Conservation (phyloP, 1,140 invertebrate species). For the Aphaenogaster ashmeadi region DNA sequence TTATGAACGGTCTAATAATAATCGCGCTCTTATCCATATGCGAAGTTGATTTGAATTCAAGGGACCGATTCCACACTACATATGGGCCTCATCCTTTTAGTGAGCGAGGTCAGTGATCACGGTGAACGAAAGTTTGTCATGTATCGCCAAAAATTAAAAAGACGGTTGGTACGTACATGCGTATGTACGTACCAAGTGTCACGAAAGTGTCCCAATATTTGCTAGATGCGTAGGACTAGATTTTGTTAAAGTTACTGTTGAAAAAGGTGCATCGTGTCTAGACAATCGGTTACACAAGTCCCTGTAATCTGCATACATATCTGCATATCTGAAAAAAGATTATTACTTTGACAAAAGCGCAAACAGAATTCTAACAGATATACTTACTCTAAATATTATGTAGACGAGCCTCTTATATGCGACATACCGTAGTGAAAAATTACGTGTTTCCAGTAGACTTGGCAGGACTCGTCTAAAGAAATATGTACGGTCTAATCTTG, state of each 20-base stretch:
- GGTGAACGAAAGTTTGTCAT: slow-evolving; percentile 56
- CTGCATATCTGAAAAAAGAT: not conserved
- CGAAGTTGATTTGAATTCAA: slow-evolving; percentile 77
- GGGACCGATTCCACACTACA: slow-evolving; percentile 44
- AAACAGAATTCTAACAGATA: not conserved
- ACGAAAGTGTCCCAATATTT: slow-evolving; percentile 4
- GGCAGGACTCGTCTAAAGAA: slow-evolving; percentile 79
- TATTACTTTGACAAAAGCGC: not conserved
- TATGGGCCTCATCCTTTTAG: slow-evolving; percentile 66
- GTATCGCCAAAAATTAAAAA: slow-evolving; percentile 11
- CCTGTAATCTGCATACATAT: not conserved
- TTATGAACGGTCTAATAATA: slow-evolving; percentile 83
- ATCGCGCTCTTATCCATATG: slow-evolving; percentile 78
- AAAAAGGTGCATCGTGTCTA: not conserved
- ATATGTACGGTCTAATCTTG: slow-evolving; percentile 97
- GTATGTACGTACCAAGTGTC: not conserved
- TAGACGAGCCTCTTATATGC: not conserved
- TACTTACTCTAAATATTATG: not conserved
- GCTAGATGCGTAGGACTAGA: not conserved
- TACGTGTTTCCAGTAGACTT: slow-evolving; percentile 43
- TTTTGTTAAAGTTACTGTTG: not conserved
- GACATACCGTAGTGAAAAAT: not conserved
- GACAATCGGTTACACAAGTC: not conserved
- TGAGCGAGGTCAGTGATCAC: slow-evolving; percentile 76
- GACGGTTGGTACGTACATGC: not conserved